phyloP scores from a whole-genome alignment of 1,140 invertebrate genomes.

The Neotoxoptera formosana region DNA sequence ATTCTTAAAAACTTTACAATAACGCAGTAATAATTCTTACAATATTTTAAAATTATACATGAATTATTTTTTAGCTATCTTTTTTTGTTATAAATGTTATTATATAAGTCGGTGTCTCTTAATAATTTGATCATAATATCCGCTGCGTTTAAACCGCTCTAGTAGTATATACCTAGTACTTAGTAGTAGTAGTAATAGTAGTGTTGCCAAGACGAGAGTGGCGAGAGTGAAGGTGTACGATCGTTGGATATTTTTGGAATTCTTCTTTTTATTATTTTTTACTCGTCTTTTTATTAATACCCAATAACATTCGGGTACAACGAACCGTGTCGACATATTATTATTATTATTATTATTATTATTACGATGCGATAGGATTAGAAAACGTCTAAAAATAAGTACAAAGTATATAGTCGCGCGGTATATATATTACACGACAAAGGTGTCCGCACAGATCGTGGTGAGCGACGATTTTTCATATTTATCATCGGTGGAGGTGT shows the following conservation, averaged over 20 bases:
- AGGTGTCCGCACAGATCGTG: neutral
- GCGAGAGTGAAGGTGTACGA: neutral
- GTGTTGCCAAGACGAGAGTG: neutral
- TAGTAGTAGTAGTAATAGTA: no score
- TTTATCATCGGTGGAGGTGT: neutral
- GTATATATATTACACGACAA: neutral
- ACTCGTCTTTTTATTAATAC: neutral
- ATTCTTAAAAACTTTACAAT: no score
- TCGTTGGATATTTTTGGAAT: neutral
- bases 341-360: neutral
- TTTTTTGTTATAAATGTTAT: no score
- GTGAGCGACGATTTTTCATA: neutral
- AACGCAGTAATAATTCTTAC: no score
- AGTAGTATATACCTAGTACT: neutral
- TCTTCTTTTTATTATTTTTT: neutral
- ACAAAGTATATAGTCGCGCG: neutral
- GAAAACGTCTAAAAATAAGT: neutral
- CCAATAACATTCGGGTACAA: neutral
- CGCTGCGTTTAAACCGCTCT: neutral
- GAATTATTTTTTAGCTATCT: no score
- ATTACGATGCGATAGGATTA: neutral
- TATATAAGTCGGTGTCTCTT: no score
- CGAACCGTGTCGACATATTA: neutral
- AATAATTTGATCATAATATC: no score
- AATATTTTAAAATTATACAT: no score